phyloP scores from a whole-genome alignment of 1,140 invertebrate species.

The Hyles euphorbiae region DNA sequence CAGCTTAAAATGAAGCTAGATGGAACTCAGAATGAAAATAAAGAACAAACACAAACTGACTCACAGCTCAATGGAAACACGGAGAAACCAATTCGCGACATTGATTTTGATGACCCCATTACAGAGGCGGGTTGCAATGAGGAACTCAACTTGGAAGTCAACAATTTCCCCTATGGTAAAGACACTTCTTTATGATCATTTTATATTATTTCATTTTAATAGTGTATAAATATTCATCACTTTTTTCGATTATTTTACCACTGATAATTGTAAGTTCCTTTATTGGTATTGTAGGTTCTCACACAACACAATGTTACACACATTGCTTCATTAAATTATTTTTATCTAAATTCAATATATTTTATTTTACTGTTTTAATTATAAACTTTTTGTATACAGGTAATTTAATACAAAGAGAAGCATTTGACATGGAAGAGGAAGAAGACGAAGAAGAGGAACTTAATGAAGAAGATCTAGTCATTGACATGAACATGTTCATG shows the following conservation, averaged over 20 bases:
- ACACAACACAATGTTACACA: no score
- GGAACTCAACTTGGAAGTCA: slow-evolving; percentile 38
- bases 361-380: not conserved
- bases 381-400: slow-evolving; percentile 9
- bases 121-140: slow-evolving; percentile 35
- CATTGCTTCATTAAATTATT: no score
- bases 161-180: slow-evolving; percentile 32
- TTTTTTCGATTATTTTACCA: no score
- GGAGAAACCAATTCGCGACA: not conserved
- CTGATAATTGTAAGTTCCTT: not conserved
- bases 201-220: no score
- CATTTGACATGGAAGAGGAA: slow-evolving; percentile 24
- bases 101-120: slow-evolving; percentile 2
- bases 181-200: no score
- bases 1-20: slow-evolving; percentile 1
- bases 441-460: slow-evolving; percentile 30
- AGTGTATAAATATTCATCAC: no score
- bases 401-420: not conserved
- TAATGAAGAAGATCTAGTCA: slow-evolving; percentile 29
- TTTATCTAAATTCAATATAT: no score
- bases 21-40: not conserved
- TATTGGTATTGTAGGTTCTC: no score
- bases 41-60: no score
- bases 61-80: not conserved
- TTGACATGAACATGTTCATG: slow-evolving; percentile 56